Conservation (phyloP, 2,113 vertebrate genomes). For the Actenoides hombroni region DNA sequence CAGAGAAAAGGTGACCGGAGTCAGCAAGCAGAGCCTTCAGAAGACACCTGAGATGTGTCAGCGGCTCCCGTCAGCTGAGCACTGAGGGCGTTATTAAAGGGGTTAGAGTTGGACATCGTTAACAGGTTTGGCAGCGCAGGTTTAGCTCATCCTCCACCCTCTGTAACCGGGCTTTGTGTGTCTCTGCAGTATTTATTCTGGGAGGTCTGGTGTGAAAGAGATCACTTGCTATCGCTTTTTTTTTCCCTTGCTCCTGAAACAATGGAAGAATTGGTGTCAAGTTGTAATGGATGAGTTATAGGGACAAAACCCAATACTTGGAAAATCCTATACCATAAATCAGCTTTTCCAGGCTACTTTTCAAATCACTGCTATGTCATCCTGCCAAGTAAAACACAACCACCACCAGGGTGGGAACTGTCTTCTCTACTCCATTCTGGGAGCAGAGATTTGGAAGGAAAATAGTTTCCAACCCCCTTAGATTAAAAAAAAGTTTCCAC, state of each 20-base stretch:
- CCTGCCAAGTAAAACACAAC: slow-evolving; percentile 71
- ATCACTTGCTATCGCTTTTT: background rate
- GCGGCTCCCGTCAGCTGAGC: background rate
- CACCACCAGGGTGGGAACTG: slow-evolving; percentile 56
- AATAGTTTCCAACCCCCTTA: slow-evolving; percentile 65
- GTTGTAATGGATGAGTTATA: background rate
- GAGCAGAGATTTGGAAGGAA: slow-evolving; percentile 58
- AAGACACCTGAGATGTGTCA: background rate
- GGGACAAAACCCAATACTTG: slow-evolving; percentile 22
- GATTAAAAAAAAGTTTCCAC: slow-evolving; percentile 38
- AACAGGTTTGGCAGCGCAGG: background rate
- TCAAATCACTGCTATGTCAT: background rate
- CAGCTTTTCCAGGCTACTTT: slow-evolving; percentile 64
- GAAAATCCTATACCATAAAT: slow-evolving; percentile 58
- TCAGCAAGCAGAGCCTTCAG: background rate
- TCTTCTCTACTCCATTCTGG: slow-evolving; percentile 55
- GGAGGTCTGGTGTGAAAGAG: background rate
- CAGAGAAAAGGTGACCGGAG: background rate
- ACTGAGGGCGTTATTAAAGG: rapidly evolving
- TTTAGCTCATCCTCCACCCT: background rate
- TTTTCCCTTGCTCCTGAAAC: background rate
- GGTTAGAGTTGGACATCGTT: background rate
- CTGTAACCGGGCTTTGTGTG: background rate
- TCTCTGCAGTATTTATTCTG: background rate
- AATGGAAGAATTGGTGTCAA: slow-evolving; percentile 1